These are phyloP conservation scores for Drosophila persimilis DNA, from an alignment of 1,140 invertebrate genomes.

Conservation along the genomic window DNA sequence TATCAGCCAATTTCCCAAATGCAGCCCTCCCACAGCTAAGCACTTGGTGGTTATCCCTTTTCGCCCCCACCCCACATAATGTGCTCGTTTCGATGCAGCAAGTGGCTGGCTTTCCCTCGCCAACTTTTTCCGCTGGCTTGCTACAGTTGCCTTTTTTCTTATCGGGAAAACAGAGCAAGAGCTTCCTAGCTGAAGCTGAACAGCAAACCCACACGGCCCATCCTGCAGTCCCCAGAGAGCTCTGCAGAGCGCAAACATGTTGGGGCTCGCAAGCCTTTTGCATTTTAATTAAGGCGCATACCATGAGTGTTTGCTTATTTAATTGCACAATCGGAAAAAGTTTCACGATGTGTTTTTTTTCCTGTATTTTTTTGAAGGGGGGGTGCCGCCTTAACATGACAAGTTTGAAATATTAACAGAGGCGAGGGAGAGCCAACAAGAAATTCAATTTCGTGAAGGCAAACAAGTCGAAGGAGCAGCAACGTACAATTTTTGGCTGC, in stretches of 20 bases:
- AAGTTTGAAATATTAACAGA: slow-evolving; percentile 71
- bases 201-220: slow-evolving; percentile 16
- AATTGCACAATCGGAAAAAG: slow-evolving; percentile 76
- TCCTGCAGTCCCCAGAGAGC: slow-evolving; percentile 10
- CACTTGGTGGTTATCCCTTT: slow-evolving; percentile 44
- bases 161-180: slow-evolving; percentile 40
- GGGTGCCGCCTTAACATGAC: slow-evolving; percentile 78
- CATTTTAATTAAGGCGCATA: slow-evolving; percentile 71
- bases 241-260: slow-evolving; percentile 43
- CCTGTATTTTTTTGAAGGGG: slow-evolving; percentile 20
- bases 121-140: slow-evolving; percentile 14
- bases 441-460: slow-evolving; percentile 78
- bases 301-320: slow-evolving; percentile 71
- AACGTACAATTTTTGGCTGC: slow-evolving; percentile 58
- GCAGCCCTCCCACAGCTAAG: slow-evolving; percentile 23
- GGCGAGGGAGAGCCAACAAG: slow-evolving; percentile 47
- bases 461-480: slow-evolving; percentile 58
- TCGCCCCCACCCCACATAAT: slow-evolving; percentile 34
- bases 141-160: slow-evolving; percentile 26
- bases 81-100: slow-evolving; percentile 52
- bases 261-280: slow-evolving; percentile 52
- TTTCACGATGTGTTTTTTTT: slow-evolving; percentile 50
- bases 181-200: slow-evolving; percentile 15
- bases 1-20: slow-evolving; percentile 66
- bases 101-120: slow-evolving; percentile 24